Conservation (phyloP, 1,140 invertebrate genomes). For the Pissodes strobi region DNA sequence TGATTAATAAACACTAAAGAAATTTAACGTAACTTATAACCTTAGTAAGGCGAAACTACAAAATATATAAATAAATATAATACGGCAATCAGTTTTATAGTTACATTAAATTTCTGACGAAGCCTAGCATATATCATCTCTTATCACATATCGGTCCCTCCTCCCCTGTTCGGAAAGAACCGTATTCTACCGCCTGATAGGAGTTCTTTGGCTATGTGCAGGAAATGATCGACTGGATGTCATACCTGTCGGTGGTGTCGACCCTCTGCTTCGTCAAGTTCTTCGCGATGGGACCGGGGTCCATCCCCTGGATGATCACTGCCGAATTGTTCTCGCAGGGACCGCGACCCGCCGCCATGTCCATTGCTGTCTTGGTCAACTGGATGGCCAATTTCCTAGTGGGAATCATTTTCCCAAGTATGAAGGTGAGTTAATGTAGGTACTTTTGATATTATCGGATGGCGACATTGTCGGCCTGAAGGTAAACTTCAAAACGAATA, state of each 20-base stretch:
- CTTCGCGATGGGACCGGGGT: conserved; percentile 94
- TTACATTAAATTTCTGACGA: no score
- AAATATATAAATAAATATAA: no score
- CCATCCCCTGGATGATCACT: conserved; percentile 99
- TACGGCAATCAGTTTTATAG: no score
- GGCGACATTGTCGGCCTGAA: no score
- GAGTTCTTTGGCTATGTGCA: conserved; percentile 93
- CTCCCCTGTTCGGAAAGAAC: conserved; percentile 65
- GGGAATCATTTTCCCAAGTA: conserved; percentile 90
- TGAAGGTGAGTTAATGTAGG: conserved; percentile 71
- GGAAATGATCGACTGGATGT: conserved; percentile 98
- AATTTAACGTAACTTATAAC: no score
- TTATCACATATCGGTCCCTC: no score
- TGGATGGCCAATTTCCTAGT: conserved; percentile 98
- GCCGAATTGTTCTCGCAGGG: conserved; percentile 98
- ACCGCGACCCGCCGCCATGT: conserved; percentile 95
- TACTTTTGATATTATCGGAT: no score
- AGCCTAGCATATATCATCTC: no score
- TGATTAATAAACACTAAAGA: no score
- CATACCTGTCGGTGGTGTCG: conserved; percentile 91
- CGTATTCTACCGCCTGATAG: conserved; percentile 71
- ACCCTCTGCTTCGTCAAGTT: conserved; percentile 94
- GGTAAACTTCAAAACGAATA: no score
- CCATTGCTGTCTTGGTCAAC: conserved; percentile 96
- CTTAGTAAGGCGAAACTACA: no score